Conservation (phyloP, 2,888 invertebrate species). For the Cecidostiba fungosa region DNA sequence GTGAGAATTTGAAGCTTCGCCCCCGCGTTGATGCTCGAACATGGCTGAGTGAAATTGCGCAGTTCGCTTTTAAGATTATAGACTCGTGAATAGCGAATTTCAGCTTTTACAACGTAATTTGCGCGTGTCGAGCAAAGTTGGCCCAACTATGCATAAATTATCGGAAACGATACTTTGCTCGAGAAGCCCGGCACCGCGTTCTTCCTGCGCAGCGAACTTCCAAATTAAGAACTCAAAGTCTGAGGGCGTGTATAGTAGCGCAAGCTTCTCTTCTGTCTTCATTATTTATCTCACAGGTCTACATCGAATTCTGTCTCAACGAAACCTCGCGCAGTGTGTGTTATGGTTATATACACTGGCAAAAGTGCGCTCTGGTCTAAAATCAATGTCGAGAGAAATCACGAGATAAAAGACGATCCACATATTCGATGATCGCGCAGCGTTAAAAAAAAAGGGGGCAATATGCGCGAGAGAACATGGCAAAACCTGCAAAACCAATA, state of each 20-base stretch:
- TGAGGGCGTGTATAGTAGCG: not conserved
- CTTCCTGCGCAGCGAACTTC: slow-evolving; percentile 1
- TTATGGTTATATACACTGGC: no score
- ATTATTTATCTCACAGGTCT: slow-evolving; percentile 44
- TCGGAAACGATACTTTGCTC: slow-evolving; percentile 1
- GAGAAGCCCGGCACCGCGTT: no score
- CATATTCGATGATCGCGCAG: not conserved
- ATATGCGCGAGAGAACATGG: no score
- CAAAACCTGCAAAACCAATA: not conserved
- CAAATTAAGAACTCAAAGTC: slow-evolving; percentile 1
- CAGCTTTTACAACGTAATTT: not conserved
- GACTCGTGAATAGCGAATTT: not conserved
- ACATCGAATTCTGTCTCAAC: slow-evolving; percentile 52
- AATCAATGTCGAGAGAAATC: no score
- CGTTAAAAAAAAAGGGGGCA: not conserved
- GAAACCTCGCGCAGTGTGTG: no score
- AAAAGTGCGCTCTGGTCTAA: no score
- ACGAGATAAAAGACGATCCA: no score
- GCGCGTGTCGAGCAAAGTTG: not conserved
- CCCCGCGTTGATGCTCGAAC: not conserved
- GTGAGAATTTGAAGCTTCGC: not conserved
- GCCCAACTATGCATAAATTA: not conserved
- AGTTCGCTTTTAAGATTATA: slow-evolving; percentile 3
- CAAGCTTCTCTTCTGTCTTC: slow-evolving; percentile 30
- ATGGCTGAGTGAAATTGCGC: not conserved